Evolutionary conservation across 2,888 invertebrate genomes (phyloP), one percentile per base, ranked within the genome.

Genomic region (Penaeus monodon): DNA sequence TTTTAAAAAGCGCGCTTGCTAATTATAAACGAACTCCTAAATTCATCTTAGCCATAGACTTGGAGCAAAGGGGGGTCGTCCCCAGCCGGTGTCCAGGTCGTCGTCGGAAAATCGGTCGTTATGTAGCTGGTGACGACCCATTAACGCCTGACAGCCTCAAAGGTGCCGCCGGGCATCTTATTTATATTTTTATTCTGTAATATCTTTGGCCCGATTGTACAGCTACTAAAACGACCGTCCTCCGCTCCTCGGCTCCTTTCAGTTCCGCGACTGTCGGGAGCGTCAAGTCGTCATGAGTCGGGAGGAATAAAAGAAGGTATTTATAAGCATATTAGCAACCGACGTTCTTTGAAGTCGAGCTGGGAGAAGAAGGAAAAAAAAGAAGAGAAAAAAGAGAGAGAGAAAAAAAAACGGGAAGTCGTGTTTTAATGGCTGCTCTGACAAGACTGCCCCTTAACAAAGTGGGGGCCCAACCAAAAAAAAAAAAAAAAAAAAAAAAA

Each of bases 51-150:
- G 27, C n/a, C 44, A 14, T 29, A 73, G 22, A 33, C 38, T 73
- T 33, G 33, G 73, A 73, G 27, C 73, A 73, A 77, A 77, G 29
- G 49, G 29, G 49, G 33, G 17, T 77, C 77, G 57, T 77, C 77
- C 77, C 77, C 77, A 77, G 77, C 77, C 57, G 20, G 49, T 77
- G 77, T 49, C 77, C 24, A n/a, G 63, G 77, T 57, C 57, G 27
- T 29, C 57, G 74, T 74, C 27, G 78, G 82, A 82, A 82, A 82
- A 82, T 82, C 82, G 74, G 44, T 65, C 84, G 76, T 77, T 84
- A 84, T 84, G 78, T 66, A 68, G 33, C 68, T 66, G 84, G 84
- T 84, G 84, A 84, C 84, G 80, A 85, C 63, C 85, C 85, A 85
- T 85, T 80, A 85, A 73, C 79, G 70, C 73, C 73, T 80, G 85